phyloP scores from a whole-genome alignment of 2,113 vertebrate species.

The Muntiacus reevesi region DNA sequence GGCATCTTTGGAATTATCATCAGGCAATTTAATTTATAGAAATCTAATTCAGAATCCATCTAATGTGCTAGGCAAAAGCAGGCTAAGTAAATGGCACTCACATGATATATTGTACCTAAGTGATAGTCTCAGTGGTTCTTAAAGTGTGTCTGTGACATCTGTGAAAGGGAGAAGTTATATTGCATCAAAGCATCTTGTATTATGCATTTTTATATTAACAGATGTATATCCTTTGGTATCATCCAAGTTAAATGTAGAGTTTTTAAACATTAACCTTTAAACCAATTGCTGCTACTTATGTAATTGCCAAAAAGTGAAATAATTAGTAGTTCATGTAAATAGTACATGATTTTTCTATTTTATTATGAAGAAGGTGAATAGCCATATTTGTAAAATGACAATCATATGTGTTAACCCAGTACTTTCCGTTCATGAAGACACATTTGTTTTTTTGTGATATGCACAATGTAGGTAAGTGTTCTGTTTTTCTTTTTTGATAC shows the following conservation, averaged over 20 bases:
- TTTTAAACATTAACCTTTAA: conserved; percentile 74
- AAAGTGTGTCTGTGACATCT: not conserved
- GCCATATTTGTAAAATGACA: conserved; percentile 85
- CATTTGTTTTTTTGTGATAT: conserved; percentile 84
- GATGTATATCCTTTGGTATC: not conserved
- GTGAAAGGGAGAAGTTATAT: not conserved
- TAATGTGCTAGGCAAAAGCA: not conserved
- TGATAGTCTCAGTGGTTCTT: not conserved
- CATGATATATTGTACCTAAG: not conserved
- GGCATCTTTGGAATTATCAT: not conserved
- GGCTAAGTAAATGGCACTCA: not conserved
- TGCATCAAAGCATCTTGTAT: conserved; percentile 22
- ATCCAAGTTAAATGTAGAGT: conserved; percentile 42
- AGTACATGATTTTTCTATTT: conserved; percentile 77
- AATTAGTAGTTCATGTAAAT: conserved; percentile 79
- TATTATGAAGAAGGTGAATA: conserved; percentile 79
- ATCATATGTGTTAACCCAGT: conserved; percentile 83
- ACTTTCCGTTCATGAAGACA: conserved; percentile 77
- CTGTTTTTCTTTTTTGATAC: conserved; percentile 76
- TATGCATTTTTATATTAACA: conserved; percentile 34
- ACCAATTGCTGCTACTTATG: conserved; percentile 84
- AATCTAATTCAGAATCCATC: not conserved
- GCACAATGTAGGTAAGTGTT: conserved; percentile 84
- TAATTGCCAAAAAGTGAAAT: conserved; percentile 82
- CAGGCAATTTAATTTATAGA: not conserved